Percentiles rank a stretch among this genome's conserved stretches.
phyloP scores from a whole-genome alignment of 2,797 vertebrate genomes.

The Champsocephalus esox region DNA sequence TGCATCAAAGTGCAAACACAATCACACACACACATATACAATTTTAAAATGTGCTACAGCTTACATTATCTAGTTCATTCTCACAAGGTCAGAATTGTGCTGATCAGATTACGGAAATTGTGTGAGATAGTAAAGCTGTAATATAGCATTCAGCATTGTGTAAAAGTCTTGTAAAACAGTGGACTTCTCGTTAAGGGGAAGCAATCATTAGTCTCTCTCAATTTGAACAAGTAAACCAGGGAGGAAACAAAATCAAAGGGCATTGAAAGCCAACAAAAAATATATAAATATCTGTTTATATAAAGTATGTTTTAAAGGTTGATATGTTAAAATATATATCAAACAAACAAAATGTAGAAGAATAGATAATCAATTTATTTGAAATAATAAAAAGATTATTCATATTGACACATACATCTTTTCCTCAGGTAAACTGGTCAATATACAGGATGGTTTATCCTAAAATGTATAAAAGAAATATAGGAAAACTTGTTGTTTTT shows the following conservation, averaged over 20 bases:
- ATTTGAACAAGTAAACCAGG: conserved; percentile 17
- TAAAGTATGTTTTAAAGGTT: not conserved
- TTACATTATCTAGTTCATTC: conserved; percentile 7
- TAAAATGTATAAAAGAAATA: not conserved
- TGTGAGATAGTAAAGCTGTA: not conserved
- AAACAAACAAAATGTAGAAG: too few species aligned
- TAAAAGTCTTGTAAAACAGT: conserved; percentile 29
- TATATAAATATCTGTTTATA: conserved; percentile 7
- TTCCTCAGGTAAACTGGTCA: not conserved
- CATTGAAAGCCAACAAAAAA: not conserved
- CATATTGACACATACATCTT: not conserved
- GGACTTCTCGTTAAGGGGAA: conserved; percentile 19
- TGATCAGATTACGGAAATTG: conserved; percentile 20
- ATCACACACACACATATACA: not conserved
- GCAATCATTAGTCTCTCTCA: conserved; percentile 29
- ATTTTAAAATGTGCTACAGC: not conserved
- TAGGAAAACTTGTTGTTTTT: not conserved
- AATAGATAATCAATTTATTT: not conserved
- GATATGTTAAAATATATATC: not conserved
- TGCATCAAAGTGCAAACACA: not conserved
- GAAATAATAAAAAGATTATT: not conserved
- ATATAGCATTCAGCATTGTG: conserved; percentile 5
- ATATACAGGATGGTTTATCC: not conserved
- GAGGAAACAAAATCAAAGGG: not conserved
- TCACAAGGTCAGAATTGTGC: conserved; percentile 17